Evolutionary conservation across 2,113 vertebrate species (phyloP), one percentile per base, ranked within the genome.

Genomic region (Zosterops hypoxanthus): DNA sequence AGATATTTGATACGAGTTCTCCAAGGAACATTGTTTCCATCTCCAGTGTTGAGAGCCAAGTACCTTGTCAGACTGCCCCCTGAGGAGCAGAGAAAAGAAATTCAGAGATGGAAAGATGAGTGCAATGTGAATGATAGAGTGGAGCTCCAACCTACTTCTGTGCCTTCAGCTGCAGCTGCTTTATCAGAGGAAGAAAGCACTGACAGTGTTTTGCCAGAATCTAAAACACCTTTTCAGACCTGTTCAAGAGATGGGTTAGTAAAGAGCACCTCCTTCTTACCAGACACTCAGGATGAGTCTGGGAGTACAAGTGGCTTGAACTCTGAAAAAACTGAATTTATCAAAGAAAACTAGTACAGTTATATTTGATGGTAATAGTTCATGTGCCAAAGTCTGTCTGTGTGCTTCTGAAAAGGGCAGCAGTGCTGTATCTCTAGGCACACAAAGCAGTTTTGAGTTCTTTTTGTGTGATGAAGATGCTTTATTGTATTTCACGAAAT

Each of bases 1-100:
- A 99, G 99, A 78, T 96, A 98, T 44, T 25, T 98, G 33, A 97
- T 97, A 66, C 97, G 98, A 87, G 96, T 96, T 82, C 89, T 99
- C 34, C 92, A 97, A 88, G 97, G 97, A 97, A 98, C 98, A 57
- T 46, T 93, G 25, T 99, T 88, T 95, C 98, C 98, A 0, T 94
- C 98, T 56, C 88, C 94, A 0, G 65, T 96, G 34, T 55, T 98
- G 82, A 98, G 70, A 75, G 98, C 98, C 46, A 96, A 97, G 76
- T 94, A 87, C 71, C 88, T 97, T 11, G 98, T 98, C 76, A 92
- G 85, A 61, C 92, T 97, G 47, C 72, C 91, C 26, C 84, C 94
- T 0, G 57, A 98, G 60, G 77, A 91, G 25, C 97, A 95, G 83
- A 79, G 17, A 6, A 82, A 75, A 56, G 97, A 94, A 56, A 93